Percentiles rank a stretch among this genome's conserved stretches.
Conservation (phyloP, 1,140 invertebrate genomes). For the Habropoda laboriosa region DNA sequence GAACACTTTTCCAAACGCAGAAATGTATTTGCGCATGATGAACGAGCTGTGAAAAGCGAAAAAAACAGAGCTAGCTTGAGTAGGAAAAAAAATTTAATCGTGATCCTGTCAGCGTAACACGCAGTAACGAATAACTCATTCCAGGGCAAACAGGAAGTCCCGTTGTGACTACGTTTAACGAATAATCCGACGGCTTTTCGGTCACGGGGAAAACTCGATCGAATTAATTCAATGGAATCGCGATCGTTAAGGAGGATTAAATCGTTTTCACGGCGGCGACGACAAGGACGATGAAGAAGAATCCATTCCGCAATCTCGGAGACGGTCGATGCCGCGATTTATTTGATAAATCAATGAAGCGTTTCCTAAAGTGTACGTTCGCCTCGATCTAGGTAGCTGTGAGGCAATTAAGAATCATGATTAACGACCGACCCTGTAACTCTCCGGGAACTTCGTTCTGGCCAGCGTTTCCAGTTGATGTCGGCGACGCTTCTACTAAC, state of each 20-base stretch:
- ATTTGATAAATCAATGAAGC: slow-evolving; percentile 69
- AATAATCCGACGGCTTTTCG: background rate
- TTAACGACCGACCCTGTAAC: slow-evolving; percentile 62
- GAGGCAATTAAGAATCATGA: slow-evolving; percentile 71
- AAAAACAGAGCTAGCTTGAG: slow-evolving; percentile 6
- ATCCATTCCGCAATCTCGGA: slow-evolving; percentile 49
- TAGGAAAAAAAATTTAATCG: slow-evolving; percentile 15
- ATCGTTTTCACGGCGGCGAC: slow-evolving; percentile 37
- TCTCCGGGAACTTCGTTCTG: slow-evolving; percentile 52
- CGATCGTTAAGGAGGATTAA: slow-evolving; percentile 62
- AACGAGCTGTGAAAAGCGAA: background rate
- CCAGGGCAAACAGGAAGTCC: background rate
- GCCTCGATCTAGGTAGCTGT: slow-evolving; percentile 53
- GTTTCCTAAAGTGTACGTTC: slow-evolving; percentile 64
- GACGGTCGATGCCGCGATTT: slow-evolving; percentile 58
- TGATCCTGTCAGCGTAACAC: too few relatives aligned
- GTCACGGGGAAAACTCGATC: background rate
- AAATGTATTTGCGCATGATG: background rate
- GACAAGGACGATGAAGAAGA: slow-evolving; percentile 42
- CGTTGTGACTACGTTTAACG: slow-evolving; percentile 15
- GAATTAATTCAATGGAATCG: slow-evolving; percentile 47
- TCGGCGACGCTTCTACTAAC: slow-evolving; percentile 16
- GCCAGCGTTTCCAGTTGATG: slow-evolving; percentile 38
- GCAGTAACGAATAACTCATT: slow-evolving; percentile 17
- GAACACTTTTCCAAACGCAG: background rate